phyloP scores from a whole-genome alignment of 2,113 vertebrate genomes.

The Zosterops pallidus region DNA sequence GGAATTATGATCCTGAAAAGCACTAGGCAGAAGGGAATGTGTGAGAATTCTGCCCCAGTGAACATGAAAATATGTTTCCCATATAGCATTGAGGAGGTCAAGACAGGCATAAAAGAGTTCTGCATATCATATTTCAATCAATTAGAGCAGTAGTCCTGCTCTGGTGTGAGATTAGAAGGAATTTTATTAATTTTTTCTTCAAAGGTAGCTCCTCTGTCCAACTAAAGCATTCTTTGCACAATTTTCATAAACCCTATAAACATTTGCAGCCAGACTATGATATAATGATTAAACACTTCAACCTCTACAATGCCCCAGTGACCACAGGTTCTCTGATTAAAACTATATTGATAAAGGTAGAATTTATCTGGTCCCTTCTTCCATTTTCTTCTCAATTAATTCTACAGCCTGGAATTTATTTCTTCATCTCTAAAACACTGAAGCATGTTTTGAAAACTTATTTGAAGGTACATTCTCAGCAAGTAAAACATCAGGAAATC shows the following conservation, averaged over 20 bases:
- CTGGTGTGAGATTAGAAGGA: neutral
- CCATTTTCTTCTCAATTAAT: neutral
- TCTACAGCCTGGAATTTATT: neutral
- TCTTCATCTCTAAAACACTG: neutral
- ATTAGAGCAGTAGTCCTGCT: neutral
- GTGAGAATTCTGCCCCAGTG: neutral
- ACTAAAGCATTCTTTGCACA: neutral
- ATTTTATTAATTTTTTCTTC: neutral
- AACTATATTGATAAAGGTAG: neutral
- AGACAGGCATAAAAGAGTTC: neutral
- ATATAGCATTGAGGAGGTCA: neutral
- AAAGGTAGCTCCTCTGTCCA: neutral
- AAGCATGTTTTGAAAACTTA: neutral
- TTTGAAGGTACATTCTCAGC: neutral
- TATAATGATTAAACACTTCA: neutral
- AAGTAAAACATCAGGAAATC: neutral
- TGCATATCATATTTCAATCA: neutral
- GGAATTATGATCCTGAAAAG: neutral
- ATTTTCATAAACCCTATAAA: neutral
- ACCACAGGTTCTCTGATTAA: neutral
- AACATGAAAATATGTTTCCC: neutral
- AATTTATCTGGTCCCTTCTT: neutral
- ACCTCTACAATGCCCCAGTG: neutral
- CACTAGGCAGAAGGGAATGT: neutral
- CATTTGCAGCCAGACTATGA: neutral